These are phyloP conservation scores for Rhyacichthys aspro DNA, from an alignment of 2,797 vertebrate species.

Conservation along the genomic window DNA sequence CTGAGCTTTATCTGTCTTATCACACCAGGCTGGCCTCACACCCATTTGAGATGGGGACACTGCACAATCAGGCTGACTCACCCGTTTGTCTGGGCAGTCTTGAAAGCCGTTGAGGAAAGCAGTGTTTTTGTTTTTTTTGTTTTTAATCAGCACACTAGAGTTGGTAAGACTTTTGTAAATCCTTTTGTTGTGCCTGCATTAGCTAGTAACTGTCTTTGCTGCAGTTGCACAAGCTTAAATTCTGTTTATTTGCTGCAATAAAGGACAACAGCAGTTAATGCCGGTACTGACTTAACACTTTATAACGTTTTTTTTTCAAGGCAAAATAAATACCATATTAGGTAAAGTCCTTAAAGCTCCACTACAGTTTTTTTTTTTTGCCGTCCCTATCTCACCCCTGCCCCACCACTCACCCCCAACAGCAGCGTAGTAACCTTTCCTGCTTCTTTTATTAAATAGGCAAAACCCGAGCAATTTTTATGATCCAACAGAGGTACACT, in stretches of 20 bases:
- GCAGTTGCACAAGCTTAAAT: background rate
- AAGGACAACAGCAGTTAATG: too few relatives aligned
- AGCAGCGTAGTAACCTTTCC: too few relatives aligned
- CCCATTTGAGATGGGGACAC: conserved; percentile 43
- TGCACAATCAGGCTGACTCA: conserved; percentile 6
- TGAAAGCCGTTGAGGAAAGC: conserved; percentile 18
- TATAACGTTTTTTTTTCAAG: too few relatives aligned
- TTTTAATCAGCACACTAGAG: conserved; percentile 17
- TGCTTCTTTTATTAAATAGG: too few relatives aligned
- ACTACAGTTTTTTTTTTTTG: too few relatives aligned
- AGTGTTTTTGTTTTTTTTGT: background rate
- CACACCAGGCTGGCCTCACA: conserved; percentile 43
- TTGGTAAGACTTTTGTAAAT: background rate
- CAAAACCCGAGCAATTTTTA: too few relatives aligned
- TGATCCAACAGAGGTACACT: too few relatives aligned
- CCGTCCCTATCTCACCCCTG: too few relatives aligned
- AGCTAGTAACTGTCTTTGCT: conserved; percentile 9
- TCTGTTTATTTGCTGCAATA: background rate
- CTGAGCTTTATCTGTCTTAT: conserved; percentile 53
- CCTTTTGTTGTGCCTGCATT: conserved; percentile 5
- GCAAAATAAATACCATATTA: too few relatives aligned
- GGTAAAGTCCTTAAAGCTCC: too few relatives aligned
- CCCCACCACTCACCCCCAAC: too few relatives aligned
- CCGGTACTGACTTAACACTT: too few relatives aligned
- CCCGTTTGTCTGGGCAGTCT: conserved; percentile 36